Base-by-base conservation (phyloP, 2,888 invertebrate species). In the Drosophila rellima region DNA sequence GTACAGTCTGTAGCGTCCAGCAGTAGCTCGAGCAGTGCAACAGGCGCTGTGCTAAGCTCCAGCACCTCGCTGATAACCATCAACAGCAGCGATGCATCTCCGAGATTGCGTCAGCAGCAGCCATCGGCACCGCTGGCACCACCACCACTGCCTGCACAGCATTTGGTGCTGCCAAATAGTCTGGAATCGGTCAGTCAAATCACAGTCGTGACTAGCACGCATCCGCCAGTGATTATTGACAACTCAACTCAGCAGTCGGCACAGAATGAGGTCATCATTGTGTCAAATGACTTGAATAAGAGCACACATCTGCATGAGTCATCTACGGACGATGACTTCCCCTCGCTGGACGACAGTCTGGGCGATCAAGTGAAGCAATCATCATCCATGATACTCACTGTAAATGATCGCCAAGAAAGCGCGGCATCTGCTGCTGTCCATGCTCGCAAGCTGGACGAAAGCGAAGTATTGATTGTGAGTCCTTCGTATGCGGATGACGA, bases 401-500 rank as follows among this genome's bases (percentile, higher is more conserved):
- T 91, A 10, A 89, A 88, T 54, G 89, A 90, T 47, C 65, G 64
- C 2, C 63, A 72, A 17, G 73, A 73, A 3, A 63, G 52, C 23
- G 17, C 54, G 11, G 8, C 63, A 0, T 37, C 63, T 2, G 51
- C 69, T 15, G 67, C 72, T 37, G 61, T 89, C 0, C 91, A 90
- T 65, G 94, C 94, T 5, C 95, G 96, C 56, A 95, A 96, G 63
- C 92, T 97, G 70, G 97, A 97, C 91, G 97, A 97, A 91, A 97
- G 97, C 85, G 97, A 97, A 90, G 97, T 97, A 6, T 92, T 97
- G 51, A 97, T 97, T 64, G 95, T 96, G 37, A 96, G 95, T 80
- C 95, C 96, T 10, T 95, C 95, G 55, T 93, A 93, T 68, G 94
- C 94, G 51, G 94, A 95, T 48, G 94, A 94, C 45, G 95, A 95